Evolutionary conservation across 2,113 vertebrate genomes (phyloP).

Genomic region (Ameiurus melas): DNA sequence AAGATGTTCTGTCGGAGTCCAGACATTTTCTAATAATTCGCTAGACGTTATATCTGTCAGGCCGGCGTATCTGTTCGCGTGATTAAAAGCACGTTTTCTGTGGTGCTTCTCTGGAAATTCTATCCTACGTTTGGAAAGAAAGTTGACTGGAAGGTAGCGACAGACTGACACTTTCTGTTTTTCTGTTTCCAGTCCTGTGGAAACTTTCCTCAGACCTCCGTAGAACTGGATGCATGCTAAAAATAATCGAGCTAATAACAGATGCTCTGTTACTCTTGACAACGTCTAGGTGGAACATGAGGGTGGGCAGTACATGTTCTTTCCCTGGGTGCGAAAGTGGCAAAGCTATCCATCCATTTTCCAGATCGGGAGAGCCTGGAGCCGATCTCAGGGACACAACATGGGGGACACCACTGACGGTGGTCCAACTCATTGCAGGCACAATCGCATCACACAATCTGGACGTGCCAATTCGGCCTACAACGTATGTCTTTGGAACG

Average conservation of each 20-base stretch:
- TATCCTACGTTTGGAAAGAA: constrained; percentile 43
- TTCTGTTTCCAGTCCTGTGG: not conserved
- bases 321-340: not conserved
- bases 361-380: too few species aligned
- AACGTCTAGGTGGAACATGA: not conserved
- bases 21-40: constrained; percentile 59
- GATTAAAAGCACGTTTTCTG: constrained; percentile 28
- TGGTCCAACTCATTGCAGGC: too few species aligned
- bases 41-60: constrained; percentile 52
- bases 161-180: constrained; percentile 3
- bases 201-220: not conserved
- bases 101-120: constrained; percentile 41
- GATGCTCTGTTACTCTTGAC: not conserved
- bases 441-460: too few species aligned
- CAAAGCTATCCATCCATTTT: too few species aligned
- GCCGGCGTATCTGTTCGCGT: constrained; percentile 31
- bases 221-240: not conserved
- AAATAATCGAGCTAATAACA: not conserved
- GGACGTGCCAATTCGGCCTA: too few species aligned
- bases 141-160: not conserved
- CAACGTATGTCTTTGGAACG: too few species aligned
- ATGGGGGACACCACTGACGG: too few species aligned
- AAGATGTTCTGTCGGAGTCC: constrained; percentile 51
- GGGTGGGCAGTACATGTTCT: not conserved
- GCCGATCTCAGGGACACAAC: too few species aligned